Evolutionary conservation across 2,888 invertebrate species (phyloP).

Genomic region (Torymus texanus): DNA sequence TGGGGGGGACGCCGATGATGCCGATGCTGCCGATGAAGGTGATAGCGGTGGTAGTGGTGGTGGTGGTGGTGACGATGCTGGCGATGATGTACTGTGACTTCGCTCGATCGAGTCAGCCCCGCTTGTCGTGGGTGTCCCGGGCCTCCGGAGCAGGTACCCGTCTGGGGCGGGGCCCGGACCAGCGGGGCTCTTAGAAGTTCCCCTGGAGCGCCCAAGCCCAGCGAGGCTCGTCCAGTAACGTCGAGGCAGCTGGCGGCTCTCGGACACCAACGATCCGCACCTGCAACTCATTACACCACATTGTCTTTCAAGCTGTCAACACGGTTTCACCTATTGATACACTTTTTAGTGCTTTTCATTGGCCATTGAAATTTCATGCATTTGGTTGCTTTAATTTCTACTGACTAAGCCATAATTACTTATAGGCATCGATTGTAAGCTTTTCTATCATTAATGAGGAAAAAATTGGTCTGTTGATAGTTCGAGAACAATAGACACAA

Average conservation of each 20-base stretch:
- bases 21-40: constrained; percentile 10
- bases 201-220: constrained; percentile 62
- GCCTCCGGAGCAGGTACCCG: constrained; percentile 45
- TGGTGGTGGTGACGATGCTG: not conserved
- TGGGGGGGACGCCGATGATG: constrained; percentile 7
- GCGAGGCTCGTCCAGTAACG: constrained; percentile 44
- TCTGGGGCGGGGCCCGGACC: constrained; percentile 60
- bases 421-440: no score
- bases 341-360: no score
- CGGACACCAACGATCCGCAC: constrained; percentile 34
- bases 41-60: constrained; percentile 9
- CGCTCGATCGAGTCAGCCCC: constrained; percentile 59
- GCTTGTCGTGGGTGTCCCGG: constrained; percentile 61
- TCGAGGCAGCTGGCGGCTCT: constrained; percentile 49
- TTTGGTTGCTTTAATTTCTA: no score
- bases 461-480: no score
- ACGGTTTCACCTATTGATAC: no score
- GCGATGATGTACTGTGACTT: constrained; percentile 18
- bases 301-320: no score
- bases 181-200: constrained; percentile 70
- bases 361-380: no score
- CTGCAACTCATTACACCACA: constrained; percentile 2
- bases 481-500: no score
- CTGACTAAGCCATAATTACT: no score
- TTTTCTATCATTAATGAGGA: no score